A percentile compares a stretch with the other conserved stretches of the same genome.
phyloP scores from a whole-genome alignment of 1,140 invertebrate species.

The Anastrepha obliqua region DNA sequence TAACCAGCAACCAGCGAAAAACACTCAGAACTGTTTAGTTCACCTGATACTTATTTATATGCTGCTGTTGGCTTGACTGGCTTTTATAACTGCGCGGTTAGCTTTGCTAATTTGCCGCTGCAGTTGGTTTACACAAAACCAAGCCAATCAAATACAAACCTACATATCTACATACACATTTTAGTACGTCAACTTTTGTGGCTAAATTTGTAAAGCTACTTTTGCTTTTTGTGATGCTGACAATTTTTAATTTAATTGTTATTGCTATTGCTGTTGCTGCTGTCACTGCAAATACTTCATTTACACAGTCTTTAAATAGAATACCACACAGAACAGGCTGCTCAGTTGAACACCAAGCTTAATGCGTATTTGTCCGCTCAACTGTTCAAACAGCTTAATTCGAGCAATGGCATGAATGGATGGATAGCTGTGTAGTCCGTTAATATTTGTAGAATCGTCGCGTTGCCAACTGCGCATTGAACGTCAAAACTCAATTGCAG shows the following conservation, averaged over 20 bases:
- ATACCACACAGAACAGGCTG: neutral
- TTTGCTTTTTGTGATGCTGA: neutral
- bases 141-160: neutral
- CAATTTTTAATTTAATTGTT: neutral
- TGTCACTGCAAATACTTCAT: neutral
- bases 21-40: too few species aligned
- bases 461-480: neutral
- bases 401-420: neutral
- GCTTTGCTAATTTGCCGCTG: neutral
- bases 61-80: too few species aligned
- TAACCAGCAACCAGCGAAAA: too few species aligned
- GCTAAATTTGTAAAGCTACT: neutral
- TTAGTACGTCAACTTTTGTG: neutral
- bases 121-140: too few species aligned
- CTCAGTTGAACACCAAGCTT: neutral
- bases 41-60: too few species aligned
- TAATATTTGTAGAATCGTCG: too few species aligned
- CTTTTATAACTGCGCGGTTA: too few species aligned
- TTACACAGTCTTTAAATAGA: neutral
- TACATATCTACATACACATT: neutral
- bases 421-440: neutral
- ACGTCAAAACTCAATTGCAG: neutral
- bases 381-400: slow-evolving; percentile 17
- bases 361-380: neutral
- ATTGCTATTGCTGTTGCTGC: neutral